A percentile compares a stretch with the other conserved stretches of the same genome.
phyloP scores from a whole-genome alignment of 2,113 vertebrate species.

The Notarius quadriscutis region DNA sequence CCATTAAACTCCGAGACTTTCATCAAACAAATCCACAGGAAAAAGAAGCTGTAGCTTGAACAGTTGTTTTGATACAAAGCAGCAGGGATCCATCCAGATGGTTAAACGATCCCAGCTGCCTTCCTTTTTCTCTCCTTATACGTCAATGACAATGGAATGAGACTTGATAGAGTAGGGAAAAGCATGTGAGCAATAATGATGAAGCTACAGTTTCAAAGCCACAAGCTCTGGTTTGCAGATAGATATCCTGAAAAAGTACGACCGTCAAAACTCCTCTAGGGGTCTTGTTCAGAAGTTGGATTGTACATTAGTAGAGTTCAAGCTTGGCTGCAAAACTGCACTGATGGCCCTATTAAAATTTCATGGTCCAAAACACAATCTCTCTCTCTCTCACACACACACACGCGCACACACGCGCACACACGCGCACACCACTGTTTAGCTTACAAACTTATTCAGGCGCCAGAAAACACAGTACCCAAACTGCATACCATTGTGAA shows the following conservation, averaged over 20 bases:
- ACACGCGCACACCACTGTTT: neutral
- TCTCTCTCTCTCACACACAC: neutral
- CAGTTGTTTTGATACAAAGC: constrained; percentile 8
- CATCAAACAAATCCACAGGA: neutral
- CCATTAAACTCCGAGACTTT: neutral
- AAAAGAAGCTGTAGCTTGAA: no score
- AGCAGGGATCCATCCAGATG: constrained; percentile 17
- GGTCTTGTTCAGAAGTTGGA: constrained; percentile 3
- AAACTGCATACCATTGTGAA: neutral
- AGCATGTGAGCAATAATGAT: neutral
- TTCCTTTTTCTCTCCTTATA: neutral
- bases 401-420: neutral
- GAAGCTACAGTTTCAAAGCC: neutral
- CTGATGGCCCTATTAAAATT: neutral
- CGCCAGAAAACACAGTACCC: neutral
- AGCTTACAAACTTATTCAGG: neutral
- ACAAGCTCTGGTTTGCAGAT: neutral
- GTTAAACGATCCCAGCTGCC: neutral
- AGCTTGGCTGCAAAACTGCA: neutral
- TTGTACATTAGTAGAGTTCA: neutral
- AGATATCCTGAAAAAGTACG: neutral
- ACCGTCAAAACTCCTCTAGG: constrained; percentile 32
- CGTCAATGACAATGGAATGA: neutral
- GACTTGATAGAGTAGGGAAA: neutral
- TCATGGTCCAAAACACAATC: neutral